Evolutionary conservation across 2,888 invertebrate species (phyloP), one percentile per base, ranked within the genome.

Genomic region (Oscheius onirici): DNA sequence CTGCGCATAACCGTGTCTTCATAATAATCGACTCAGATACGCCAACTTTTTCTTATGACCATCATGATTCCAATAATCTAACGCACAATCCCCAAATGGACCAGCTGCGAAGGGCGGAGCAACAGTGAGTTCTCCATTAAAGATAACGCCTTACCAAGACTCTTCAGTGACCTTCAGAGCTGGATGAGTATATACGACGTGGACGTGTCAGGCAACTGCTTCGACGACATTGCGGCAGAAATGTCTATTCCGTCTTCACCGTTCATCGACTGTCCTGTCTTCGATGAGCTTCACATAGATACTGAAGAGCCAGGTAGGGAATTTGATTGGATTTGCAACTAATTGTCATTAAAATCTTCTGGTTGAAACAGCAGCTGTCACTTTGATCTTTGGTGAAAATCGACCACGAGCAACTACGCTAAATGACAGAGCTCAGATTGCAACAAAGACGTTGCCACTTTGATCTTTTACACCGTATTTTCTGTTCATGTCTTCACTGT

Each of bases 341-440:
- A 8, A 34, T 24, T 28, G 26, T 28, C 26, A 55, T 26, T 26
- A 24, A 55, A 40, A 58, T 58, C 17, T 41, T 41, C 34, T 34
- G 34, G 34, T 34, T 41, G 58, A 22, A n/a, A n/a, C 15, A 20
- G 17, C 58, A 58, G 58, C 24, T 58, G 58, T 58, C 22, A 40
- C 41, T 34, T 34, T 58, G 57, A 58, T 58, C 58, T 58, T 43
- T 58, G 58, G 13, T 58, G 58, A 40, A 58, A 58, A 55, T 34
- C n/a, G 34, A 13, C 55, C n/a, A 34, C 55, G 26, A 26, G 11
- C 17, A 46, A 46, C n/a, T 17, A n/a, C 26, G 55, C 55, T 55
- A 55, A 55, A 55, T 55, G 15, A 28, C 55, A 10, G 26, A 55
- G 55, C 55, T 55, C 55, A 26, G 28, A 55, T 55, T 55, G 55